Conservation (phyloP, 2,113 vertebrate genomes). For the Zingel zingel region DNA sequence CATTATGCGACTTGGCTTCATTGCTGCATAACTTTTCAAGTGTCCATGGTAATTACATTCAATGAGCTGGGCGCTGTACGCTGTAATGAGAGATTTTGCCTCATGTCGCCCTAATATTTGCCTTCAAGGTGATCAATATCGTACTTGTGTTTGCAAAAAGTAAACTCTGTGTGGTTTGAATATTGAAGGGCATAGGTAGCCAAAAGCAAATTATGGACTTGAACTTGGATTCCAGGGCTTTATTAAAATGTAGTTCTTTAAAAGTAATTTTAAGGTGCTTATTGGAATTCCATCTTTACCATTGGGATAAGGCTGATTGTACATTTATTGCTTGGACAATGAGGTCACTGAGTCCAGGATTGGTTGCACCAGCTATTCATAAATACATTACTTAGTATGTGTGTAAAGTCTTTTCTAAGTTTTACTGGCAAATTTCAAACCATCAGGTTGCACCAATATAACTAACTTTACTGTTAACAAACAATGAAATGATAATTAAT, state of each 20-base stretch:
- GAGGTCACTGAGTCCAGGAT: conserved; percentile 10
- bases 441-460: not conserved
- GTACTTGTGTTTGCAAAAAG: conserved; percentile 32
- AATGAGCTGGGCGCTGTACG: conserved; percentile 13
- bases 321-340: conserved; percentile 25
- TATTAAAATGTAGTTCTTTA: conserved; percentile 27
- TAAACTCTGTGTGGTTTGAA: conserved; percentile 22
- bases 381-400: not conserved
- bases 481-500: no score
- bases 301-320: conserved; percentile 13
- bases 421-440: not conserved
- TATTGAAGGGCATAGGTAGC: conserved; percentile 19
- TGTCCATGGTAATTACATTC: conserved; percentile 42
- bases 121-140: conserved; percentile 60
- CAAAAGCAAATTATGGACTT: conserved; percentile 40
- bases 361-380: not conserved
- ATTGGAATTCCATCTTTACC: conserved; percentile 9
- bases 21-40: conserved; percentile 57
- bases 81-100: conserved; percentile 54
- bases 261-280: conserved; percentile 3
- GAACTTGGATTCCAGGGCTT: conserved; percentile 27
- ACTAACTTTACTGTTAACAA: no score
- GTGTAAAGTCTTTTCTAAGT: not conserved
- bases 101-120: conserved; percentile 56
- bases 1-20: conserved; percentile 49